A percentile compares a stretch with the other conserved stretches of the same genome.
phyloP scores from a whole-genome alignment of 2,113 vertebrate genomes.

The Heteronetta atricapilla region DNA sequence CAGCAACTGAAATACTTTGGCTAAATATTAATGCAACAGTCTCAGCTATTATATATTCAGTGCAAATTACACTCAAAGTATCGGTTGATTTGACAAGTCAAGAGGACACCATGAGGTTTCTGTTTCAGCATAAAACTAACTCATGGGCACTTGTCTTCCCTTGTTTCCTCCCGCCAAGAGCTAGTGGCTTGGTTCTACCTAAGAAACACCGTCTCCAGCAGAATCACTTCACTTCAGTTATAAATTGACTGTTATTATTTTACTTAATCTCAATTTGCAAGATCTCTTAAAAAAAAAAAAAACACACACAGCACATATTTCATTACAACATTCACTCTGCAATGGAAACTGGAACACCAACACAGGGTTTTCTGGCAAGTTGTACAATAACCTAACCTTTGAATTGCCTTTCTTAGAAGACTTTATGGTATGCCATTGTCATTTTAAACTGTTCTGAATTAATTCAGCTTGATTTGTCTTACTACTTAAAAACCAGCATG shows the following conservation, averaged over 20 bases:
- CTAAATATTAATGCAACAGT: neutral
- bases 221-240: neutral
- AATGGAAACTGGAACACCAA: neutral
- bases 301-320: neutral
- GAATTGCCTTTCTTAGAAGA: neutral
- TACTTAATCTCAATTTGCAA: neutral
- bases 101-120: neutral
- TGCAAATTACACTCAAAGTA: neutral
- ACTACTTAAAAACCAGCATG: neutral
- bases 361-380: neutral
- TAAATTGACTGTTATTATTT: neutral
- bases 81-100: neutral
- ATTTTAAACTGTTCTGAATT: neutral
- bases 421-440: neutral
- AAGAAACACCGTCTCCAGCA: neutral
- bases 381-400: neutral
- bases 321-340: neutral
- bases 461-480: neutral
- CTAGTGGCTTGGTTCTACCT: neutral
- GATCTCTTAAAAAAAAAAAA: neutral
- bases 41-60: neutral
- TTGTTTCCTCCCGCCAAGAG: neutral
- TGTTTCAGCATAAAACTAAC: neutral
- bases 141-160: neutral
- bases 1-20: neutral